Evolutionary conservation across 2,113 vertebrate genomes (phyloP).

Genomic region (Clarias gariepinus): DNA sequence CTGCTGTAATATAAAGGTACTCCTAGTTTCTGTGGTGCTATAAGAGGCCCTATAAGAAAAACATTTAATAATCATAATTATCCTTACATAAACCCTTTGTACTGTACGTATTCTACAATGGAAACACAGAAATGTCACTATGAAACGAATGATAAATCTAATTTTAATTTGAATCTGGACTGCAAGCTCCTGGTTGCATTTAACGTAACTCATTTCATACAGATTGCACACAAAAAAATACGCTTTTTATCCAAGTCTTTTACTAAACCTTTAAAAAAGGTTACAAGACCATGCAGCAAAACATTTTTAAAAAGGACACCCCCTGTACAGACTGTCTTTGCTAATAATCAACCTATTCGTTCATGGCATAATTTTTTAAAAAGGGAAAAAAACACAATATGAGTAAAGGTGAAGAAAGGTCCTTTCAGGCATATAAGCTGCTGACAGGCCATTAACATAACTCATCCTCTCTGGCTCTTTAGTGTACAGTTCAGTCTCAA

Average conservation of each 20-base stretch:
- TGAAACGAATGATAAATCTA: not conserved
- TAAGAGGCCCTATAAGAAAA: not conserved
- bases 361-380: not conserved
- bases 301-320: not conserved
- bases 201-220: not conserved
- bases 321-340: not conserved
- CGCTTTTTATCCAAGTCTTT: too few species aligned
- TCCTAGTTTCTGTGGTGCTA: not conserved
- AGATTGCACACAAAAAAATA: not conserved
- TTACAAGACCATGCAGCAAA: not conserved
- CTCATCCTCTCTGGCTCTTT: conserved; percentile 22
- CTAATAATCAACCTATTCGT: conserved; percentile 1
- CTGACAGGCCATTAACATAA: conserved; percentile 36
- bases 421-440: conserved; percentile 12
- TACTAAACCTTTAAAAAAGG: not conserved
- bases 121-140: not conserved
- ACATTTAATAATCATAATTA: not conserved
- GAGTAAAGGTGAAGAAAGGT: conserved; percentile 4
- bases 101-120: not conserved
- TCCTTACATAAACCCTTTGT: not conserved
- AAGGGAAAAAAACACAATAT: not conserved
- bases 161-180: not conserved
- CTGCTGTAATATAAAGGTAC: not conserved
- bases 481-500: conserved; percentile 33
- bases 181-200: not conserved